These are phyloP conservation scores for Oreochromis grahami DNA, from an alignment of 2,797 vertebrate species.

Conservation along the genomic window DNA sequence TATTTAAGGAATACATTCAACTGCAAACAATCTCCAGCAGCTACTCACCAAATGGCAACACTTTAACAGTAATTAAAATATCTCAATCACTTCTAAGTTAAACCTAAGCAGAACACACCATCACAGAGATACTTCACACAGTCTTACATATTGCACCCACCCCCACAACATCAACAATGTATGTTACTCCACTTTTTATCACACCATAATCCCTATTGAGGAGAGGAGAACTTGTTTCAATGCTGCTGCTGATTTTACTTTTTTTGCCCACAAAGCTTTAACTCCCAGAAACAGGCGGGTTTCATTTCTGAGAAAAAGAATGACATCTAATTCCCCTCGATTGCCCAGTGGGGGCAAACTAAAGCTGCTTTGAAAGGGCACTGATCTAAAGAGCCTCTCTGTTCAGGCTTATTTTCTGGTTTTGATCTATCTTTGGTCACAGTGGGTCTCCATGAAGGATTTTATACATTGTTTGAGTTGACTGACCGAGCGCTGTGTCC, in stretches of 20 bases:
- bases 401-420: slow-evolving; percentile 53
- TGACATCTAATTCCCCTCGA: slow-evolving; percentile 67
- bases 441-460: slow-evolving; percentile 42
- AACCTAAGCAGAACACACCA: neutral
- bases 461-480: slow-evolving; percentile 41
- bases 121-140: neutral
- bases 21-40: neutral
- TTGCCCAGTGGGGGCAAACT: slow-evolving; percentile 53
- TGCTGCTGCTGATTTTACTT: slow-evolving; percentile 38
- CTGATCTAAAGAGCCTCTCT: slow-evolving; percentile 59
- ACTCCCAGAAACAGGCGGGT: slow-evolving; percentile 48
- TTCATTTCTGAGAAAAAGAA: slow-evolving; percentile 61
- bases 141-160: slow-evolving; percentile 9
- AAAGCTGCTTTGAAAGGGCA: slow-evolving; percentile 73
- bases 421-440: slow-evolving; percentile 61
- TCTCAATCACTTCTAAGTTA: neutral
- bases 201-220: slow-evolving; percentile 62
- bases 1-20: neutral
- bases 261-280: slow-evolving; percentile 60
- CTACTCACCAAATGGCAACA: fast-evolving
- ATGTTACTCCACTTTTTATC: slow-evolving; percentile 49
- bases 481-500: slow-evolving; percentile 33
- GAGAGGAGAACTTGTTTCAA: slow-evolving; percentile 14
- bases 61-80: neutral
- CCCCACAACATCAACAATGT: slow-evolving; percentile 19